Evolutionary conservation across 2,888 invertebrate genomes (phyloP).

Genomic region (Laspeyria flexula): DNA sequence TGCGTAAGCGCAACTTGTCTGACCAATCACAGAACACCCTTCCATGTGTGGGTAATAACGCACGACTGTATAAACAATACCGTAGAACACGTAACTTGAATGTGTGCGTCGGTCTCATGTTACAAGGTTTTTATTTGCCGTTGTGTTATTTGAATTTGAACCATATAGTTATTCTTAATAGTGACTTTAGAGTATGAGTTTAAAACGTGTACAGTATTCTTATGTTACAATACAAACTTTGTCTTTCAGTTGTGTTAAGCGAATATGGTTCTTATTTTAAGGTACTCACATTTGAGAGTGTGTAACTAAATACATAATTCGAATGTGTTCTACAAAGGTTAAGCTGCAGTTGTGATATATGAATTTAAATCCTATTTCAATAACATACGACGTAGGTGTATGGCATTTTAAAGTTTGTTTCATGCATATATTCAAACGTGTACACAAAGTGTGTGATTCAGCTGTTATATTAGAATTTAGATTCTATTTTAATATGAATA

Average conservation of each 20-base stretch:
- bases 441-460: conserved; percentile 9
- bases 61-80: conserved; percentile 27
- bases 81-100: conserved; percentile 18
- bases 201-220: no score
- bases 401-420: not conserved
- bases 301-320: no score
- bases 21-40: conserved; percentile 52
- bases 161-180: not conserved
- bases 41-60: conserved; percentile 50
- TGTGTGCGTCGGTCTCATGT: conserved; percentile 43
- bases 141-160: conserved; percentile 37
- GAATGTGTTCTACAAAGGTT: no score
- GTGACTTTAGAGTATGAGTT: no score
- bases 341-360: no score
- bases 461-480: conserved; percentile 37
- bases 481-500: conserved; percentile 32
- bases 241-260: not conserved
- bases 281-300: not conserved
- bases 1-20: conserved; percentile 62
- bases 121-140: conserved; percentile 18
- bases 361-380: no score
- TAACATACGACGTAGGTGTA: no score
- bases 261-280: not conserved
- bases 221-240: no score
- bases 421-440: not conserved